Conservation (phyloP, 2,888 invertebrate species). For the Tenthredo distinguenda region DNA sequence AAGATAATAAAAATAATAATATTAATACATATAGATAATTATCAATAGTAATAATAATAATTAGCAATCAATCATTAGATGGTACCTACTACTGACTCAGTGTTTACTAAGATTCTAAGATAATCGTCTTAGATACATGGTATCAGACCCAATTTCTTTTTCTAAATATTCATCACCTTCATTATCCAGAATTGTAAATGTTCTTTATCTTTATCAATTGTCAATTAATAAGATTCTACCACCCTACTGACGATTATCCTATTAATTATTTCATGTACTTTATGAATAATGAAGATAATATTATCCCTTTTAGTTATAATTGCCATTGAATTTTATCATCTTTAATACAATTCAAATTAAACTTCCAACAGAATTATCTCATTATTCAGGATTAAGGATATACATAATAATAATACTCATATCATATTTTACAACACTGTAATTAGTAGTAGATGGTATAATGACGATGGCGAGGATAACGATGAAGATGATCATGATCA, state of each 20-base stretch:
- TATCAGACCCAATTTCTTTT: neutral
- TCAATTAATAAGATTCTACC: neutral
- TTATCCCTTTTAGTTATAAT: neutral
- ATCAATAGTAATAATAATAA: neutral
- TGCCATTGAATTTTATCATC: too few species aligned
- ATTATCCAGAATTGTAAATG: neutral
- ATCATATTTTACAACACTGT: neutral
- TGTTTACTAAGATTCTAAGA: neutral
- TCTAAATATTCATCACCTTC: neutral
- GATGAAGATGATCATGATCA: neutral
- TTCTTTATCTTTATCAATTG: neutral
- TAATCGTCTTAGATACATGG: neutral
- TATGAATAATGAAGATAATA: neutral
- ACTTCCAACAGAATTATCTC: neutral
- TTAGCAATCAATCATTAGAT: neutral
- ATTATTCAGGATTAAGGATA: neutral
- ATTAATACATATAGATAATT: slow-evolving; percentile 2
- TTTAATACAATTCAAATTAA: neutral
- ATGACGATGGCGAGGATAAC: neutral
- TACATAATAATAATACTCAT: neutral
- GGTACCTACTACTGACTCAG: neutral
- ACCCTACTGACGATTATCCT: neutral
- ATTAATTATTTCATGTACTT: neutral
- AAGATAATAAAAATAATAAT: slow-evolving; percentile 52
- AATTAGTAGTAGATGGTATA: neutral